Conservation (phyloP, 2,888 invertebrate species). For the Nomada fucata region DNA sequence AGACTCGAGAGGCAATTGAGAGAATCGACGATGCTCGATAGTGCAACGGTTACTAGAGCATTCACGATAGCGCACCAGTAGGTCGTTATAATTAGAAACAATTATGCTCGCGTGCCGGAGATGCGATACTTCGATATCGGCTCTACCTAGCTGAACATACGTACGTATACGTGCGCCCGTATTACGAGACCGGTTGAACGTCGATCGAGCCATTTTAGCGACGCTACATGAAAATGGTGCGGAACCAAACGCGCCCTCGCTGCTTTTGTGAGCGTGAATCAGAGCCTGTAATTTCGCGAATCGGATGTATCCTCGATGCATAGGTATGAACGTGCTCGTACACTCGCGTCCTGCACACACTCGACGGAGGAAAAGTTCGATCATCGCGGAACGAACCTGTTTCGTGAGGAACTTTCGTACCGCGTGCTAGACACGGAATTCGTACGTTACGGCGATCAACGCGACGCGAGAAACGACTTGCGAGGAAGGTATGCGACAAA, state of each 20-base stretch:
- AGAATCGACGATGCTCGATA: conserved; percentile 16
- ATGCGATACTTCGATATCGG: conserved; percentile 37
- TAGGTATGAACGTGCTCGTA: not conserved
- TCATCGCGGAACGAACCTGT: not conserved
- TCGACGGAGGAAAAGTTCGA: not conserved
- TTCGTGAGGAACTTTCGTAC: not conserved
- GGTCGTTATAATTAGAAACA: conserved; percentile 55
- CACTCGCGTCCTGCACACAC: not conserved
- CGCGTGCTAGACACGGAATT: not conserved
- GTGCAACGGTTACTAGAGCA: conserved; percentile 49
- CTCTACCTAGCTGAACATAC: not conserved
- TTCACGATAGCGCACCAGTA: conserved; percentile 43
- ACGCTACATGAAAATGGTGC: conserved; percentile 48
- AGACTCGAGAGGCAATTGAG: conserved; percentile 12
- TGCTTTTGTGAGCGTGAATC: conserved; percentile 41
- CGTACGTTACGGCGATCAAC: not conserved
- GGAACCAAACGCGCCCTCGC: conserved; percentile 34
- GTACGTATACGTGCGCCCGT: not conserved
- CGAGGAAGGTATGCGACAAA: not conserved
- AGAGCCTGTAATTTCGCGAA: conserved; percentile 58
- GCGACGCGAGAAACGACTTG: conserved; percentile 12
- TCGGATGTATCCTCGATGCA: conserved; percentile 44
- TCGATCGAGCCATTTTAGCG: conserved; percentile 49
- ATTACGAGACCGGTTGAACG: conserved; percentile 30
- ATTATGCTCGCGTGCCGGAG: conserved; percentile 51